These are phyloP conservation scores for Ophion slaviceki DNA, from an alignment of 2,888 invertebrate species.

Conservation along the genomic window DNA sequence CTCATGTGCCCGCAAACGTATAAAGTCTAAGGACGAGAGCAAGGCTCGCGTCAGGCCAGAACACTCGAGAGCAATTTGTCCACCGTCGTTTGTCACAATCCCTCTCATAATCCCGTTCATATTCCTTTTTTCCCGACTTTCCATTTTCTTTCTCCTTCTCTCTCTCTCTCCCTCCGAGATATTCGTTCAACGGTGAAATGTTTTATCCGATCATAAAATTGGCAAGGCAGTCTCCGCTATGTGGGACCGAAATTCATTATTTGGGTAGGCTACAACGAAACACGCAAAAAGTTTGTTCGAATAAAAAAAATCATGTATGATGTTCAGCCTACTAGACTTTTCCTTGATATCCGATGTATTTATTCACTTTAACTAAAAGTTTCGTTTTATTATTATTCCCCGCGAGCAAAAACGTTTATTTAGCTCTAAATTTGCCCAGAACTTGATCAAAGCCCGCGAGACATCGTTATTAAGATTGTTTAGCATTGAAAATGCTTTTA, in stretches of 20 bases:
- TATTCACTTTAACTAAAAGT: too few relatives aligned
- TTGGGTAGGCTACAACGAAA: not conserved
- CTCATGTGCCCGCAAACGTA: conserved; percentile 56
- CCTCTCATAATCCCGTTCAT: conserved; percentile 1
- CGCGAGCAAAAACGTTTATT: too few relatives aligned
- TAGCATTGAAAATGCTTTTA: too few relatives aligned
- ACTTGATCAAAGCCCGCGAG: too few relatives aligned
- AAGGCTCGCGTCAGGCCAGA: conserved; percentile 45
- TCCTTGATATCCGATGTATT: too few relatives aligned
- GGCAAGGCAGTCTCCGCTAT: not conserved
- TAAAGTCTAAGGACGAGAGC: conserved; percentile 64
- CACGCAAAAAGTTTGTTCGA: too few relatives aligned
- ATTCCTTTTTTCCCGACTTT: not conserved
- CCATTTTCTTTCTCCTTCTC: not conserved
- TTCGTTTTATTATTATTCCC: too few relatives aligned
- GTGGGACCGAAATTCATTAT: not conserved
- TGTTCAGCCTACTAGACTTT: too few relatives aligned
- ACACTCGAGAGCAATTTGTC: conserved; percentile 46
- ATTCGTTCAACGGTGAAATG: not conserved
- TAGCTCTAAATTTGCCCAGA: too few relatives aligned
- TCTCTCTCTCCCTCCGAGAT: conserved; percentile 1
- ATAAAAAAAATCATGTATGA: too few relatives aligned
- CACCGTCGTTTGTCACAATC: conserved; percentile 58
- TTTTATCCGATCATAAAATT: not conserved
- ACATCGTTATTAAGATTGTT: too few relatives aligned